Conservation (phyloP, 2,113 vertebrate species). For the Pituophis catenifer region DNA sequence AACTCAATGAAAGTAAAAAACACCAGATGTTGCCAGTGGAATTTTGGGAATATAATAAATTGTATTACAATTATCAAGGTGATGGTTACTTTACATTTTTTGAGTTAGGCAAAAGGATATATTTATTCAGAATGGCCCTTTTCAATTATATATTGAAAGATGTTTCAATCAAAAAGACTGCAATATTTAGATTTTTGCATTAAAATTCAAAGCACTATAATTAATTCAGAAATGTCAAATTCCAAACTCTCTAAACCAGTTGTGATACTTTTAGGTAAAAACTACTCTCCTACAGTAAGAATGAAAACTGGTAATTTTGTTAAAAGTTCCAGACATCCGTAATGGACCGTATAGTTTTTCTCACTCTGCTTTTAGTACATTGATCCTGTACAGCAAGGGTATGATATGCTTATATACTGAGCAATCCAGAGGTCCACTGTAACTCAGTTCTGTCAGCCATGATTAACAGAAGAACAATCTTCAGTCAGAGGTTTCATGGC, state of each 20-base stretch:
- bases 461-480: not conserved
- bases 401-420: not conserved
- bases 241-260: not conserved
- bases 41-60: constrained; percentile 47
- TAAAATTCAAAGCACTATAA: constrained; percentile 14
- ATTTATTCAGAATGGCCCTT: constrained; percentile 30
- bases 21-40: constrained; percentile 22
- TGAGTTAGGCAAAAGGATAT: constrained; percentile 17
- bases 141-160: constrained; percentile 35
- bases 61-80: constrained; percentile 37
- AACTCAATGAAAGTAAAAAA: constrained; percentile 43
- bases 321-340: not conserved
- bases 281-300: not conserved
- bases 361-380: not conserved
- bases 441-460: not conserved
- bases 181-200: not conserved
- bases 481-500: not conserved
- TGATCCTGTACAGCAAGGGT: not conserved
- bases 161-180: constrained; percentile 4
- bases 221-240: constrained; percentile 1
- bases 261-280: not conserved
- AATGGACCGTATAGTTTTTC: not conserved
- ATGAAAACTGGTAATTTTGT: not conserved
- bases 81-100: constrained; percentile 21
- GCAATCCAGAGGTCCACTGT: not conserved